Percentiles rank a stretch among this genome's conserved stretches.
phyloP scores from a whole-genome alignment of 1,140 invertebrate species.

The Tenebrio molitor region DNA sequence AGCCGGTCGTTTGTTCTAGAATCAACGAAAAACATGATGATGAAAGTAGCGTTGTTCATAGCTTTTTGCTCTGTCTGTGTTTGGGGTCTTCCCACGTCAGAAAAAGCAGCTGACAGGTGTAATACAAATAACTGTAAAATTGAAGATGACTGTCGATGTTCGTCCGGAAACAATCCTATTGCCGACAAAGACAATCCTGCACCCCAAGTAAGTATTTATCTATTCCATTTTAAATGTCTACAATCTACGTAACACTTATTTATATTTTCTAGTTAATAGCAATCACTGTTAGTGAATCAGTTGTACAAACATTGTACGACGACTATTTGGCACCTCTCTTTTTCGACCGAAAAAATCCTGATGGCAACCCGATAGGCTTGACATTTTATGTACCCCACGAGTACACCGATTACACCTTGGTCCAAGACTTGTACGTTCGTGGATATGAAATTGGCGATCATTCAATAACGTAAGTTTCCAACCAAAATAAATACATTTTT shows the following conservation, averaged over 20 bases:
- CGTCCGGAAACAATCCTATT: slow-evolving; percentile 44
- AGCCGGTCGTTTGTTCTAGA: too few species aligned
- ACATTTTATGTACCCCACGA: slow-evolving; percentile 81
- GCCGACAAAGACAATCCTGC: slow-evolving; percentile 8
- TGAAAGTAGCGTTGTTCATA: too few species aligned
- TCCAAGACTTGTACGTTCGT: slow-evolving; percentile 74
- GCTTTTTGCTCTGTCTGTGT: too few species aligned
- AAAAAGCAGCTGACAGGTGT: too few species aligned
- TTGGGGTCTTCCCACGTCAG: too few species aligned
- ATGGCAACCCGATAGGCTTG: slow-evolving; percentile 73
- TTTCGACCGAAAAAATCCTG: slow-evolving; percentile 72
- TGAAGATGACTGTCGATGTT: slow-evolving; percentile 54
- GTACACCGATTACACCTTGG: slow-evolving; percentile 76
- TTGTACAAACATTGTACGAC: slow-evolving; percentile 74
- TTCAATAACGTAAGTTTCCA: slow-evolving; percentile 70
- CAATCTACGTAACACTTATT: background rate
- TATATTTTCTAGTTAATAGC: slow-evolving; percentile 71
- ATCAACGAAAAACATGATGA: too few species aligned
- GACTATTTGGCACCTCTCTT: slow-evolving; percentile 74
- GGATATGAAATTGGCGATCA: slow-evolving; percentile 81
- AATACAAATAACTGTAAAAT: slow-evolving; percentile 49
- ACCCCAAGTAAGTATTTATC: slow-evolving; percentile 57
- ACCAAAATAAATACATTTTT: background rate
- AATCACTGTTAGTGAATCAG: slow-evolving; percentile 78
- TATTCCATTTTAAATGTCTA: background rate